Evolutionary conservation across 1,140 invertebrate species (phyloP).

Genomic region (Drosophila rhopaloa): DNA sequence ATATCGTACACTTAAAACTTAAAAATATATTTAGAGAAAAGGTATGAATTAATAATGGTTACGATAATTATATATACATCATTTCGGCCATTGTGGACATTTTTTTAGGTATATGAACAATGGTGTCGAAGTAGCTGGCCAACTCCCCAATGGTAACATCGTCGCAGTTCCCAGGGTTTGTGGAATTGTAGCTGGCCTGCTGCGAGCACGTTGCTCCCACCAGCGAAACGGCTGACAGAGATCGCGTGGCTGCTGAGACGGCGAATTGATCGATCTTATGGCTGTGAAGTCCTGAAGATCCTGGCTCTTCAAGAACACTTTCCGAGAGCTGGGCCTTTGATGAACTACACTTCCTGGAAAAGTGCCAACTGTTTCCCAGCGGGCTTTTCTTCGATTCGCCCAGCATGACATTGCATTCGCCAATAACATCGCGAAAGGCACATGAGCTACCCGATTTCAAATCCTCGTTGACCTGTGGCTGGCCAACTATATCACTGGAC

Average conservation of each 20-base stretch:
- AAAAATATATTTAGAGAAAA: slow-evolving; percentile 21
- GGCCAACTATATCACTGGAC: slow-evolving; percentile 24
- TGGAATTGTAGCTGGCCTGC: slow-evolving; percentile 86
- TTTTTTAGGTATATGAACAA: slow-evolving; percentile 97
- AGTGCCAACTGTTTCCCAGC: slow-evolving; percentile 17
- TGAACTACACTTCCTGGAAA: slow-evolving; percentile 52
- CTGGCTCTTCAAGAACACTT: background rate
- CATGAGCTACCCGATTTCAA: slow-evolving; percentile 30
- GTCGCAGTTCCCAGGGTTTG: slow-evolving; percentile 86
- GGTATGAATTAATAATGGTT: slow-evolving; percentile 3
- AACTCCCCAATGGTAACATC: slow-evolving; percentile 95
- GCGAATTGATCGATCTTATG: background rate
- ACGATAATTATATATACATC: slow-evolving; percentile 93
- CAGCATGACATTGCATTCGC: slow-evolving; percentile 64
- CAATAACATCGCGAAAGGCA: slow-evolving; percentile 68
- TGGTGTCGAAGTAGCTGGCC: slow-evolving; percentile 96
- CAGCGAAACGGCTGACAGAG: slow-evolving; percentile 11
- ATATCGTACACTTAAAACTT: slow-evolving; percentile 19
- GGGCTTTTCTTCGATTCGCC: slow-evolving; percentile 41
- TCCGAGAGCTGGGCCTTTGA: slow-evolving; percentile 23
- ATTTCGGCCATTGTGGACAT: slow-evolving; percentile 98
- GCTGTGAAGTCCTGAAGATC: background rate
- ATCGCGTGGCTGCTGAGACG: slow-evolving; percentile 1
- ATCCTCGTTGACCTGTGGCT: slow-evolving; percentile 9
- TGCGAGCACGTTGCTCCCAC: slow-evolving; percentile 86